Evolutionary conservation across 2,797 vertebrate species (phyloP).

Genomic region (Sardinella longiceps): DNA sequence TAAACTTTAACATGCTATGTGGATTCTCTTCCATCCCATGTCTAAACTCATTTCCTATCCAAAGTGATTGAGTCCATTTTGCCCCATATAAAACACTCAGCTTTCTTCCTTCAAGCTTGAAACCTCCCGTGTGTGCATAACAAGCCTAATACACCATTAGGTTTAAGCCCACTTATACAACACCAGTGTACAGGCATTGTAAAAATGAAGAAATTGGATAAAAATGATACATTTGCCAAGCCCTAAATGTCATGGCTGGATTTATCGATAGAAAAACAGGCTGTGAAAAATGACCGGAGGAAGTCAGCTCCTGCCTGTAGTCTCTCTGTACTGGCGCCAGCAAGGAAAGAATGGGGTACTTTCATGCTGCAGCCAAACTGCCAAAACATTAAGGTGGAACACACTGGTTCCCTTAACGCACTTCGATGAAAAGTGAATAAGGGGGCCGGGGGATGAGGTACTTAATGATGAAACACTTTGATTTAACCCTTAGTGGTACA

Average conservation of each 20-base stretch:
- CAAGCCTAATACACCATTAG: background rate
- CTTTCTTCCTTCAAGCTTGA: background rate
- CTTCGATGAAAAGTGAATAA: slow-evolving; percentile 56
- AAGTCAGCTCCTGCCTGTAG: background rate
- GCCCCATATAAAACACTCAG: background rate
- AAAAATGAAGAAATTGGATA: slow-evolving; percentile 5
- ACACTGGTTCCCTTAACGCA: slow-evolving; percentile 48
- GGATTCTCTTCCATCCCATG: background rate
- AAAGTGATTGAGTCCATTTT: background rate
- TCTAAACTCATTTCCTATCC: background rate
- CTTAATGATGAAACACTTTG: slow-evolving; percentile 52
- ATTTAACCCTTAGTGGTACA: slow-evolving; percentile 50
- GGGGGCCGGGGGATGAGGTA: slow-evolving; percentile 50
- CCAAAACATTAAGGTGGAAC: slow-evolving; percentile 16
- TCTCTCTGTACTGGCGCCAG: slow-evolving; percentile 23
- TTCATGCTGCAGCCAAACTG: slow-evolving; percentile 19
- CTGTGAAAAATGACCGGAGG: slow-evolving; percentile 11
- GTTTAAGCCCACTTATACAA: background rate
- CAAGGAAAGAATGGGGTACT: slow-evolving; percentile 13
- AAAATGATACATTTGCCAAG: slow-evolving; percentile 24
- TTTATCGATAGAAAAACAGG: slow-evolving; percentile 21
- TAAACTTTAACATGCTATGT: slow-evolving; percentile 8
- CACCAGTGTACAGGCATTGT: slow-evolving; percentile 15
- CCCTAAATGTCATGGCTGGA: background rate
- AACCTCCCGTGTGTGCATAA: background rate